Evolutionary conservation across 2,888 invertebrate genomes (phyloP), one percentile per base, ranked within the genome.

Genomic region (Lasiommata megera): DNA sequence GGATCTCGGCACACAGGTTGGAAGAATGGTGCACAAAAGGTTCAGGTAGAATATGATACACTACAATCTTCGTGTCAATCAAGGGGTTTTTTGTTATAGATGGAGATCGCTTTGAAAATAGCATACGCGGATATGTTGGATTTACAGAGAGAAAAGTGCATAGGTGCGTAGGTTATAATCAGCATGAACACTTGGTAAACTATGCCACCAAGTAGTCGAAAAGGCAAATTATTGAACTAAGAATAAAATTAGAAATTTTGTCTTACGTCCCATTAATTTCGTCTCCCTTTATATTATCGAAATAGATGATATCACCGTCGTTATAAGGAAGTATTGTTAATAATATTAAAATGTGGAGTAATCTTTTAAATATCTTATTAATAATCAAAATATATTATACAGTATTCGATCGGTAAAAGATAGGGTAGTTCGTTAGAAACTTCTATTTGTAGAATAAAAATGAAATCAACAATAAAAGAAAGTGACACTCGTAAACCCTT

Each of bases 401-500:
- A 23, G 23, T 23, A 23, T 3, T 3, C 34, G 48, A 48, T 48
- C 17, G 7, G 12, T 48, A 48, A 34, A 12, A 48, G 18, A 48
- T 14, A 18, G 17, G 16, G 1, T 1, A 14, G 14, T 46, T 23
- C 0, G 12, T 43, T 23, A 23, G 16, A 46, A 5, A 31, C 17
- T 48, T 3, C n/a, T 48, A 48, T 18, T 36, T n/a, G 31, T 11
- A 48, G 60, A 40, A 46, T 56, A 63, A 65, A n/a, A 69, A 29
- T 16, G 31, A 29, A 66, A 63, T 54, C 54, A 55, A 53, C 57
- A 59, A 67, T 65, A 61, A 63, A 67, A 72, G 85, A 86, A 86
- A 88, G 80, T 84, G 88, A 88, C 87, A 88, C 88, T 84, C 73
- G 74, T 84, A 84, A 88, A 85, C 84, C 84, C 86, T 81, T 88